Evolutionary conservation across 1,140 invertebrate species (phyloP).

Genomic region (Heliothis virescens): DNA sequence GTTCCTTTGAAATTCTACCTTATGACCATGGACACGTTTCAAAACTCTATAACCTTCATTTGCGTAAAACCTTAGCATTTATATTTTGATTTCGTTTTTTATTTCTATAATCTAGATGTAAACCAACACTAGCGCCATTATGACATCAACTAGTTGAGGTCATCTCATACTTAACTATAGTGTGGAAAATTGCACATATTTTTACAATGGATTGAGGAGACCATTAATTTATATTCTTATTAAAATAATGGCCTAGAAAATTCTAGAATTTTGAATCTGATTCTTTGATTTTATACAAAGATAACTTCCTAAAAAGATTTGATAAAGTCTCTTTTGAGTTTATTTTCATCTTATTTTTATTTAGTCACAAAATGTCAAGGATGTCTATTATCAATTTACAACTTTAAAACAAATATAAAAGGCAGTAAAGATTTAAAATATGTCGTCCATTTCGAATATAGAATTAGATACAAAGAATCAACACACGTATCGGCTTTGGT

Average conservation of each 20-base stretch:
- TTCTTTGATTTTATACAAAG: too few relatives aligned
- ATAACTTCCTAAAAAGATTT: too few relatives aligned
- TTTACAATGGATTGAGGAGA: too few relatives aligned
- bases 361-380: constrained; percentile 12
- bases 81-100: too few relatives aligned
- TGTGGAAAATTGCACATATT: too few relatives aligned
- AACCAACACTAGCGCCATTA: constrained; percentile 9
- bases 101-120: not conserved
- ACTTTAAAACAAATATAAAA: constrained; percentile 14
- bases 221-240: too few relatives aligned
- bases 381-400: constrained; percentile 9
- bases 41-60: too few relatives aligned
- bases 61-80: too few relatives aligned
- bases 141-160: constrained; percentile 21
- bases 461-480: not conserved
- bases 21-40: too few relatives aligned
- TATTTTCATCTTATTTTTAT: not conserved
- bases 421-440: constrained; percentile 3
- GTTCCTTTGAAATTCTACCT: too few relatives aligned
- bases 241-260: too few relatives aligned
- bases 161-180: not conserved
- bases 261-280: too few relatives aligned
- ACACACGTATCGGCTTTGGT: not conserved
- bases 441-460: not conserved
- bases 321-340: not conserved